Evolutionary conservation across 2,888 invertebrate species (phyloP).

Genomic region (Plagodis dolabraria): DNA sequence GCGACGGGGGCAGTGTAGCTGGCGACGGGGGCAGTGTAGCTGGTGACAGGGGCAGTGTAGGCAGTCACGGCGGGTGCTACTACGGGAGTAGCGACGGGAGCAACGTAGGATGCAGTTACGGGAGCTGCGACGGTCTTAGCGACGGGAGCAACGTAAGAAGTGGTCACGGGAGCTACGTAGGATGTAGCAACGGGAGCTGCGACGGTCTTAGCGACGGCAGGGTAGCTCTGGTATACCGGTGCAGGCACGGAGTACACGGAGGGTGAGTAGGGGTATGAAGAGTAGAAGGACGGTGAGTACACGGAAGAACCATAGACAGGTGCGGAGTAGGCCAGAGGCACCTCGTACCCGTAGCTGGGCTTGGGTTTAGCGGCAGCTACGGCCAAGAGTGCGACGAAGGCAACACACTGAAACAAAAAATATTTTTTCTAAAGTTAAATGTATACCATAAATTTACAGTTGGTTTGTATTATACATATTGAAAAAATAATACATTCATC

Average conservation of each 20-base stretch:
- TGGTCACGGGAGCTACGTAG: not conserved
- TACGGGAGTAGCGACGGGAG: slow-evolving; percentile 3
- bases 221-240: slow-evolving; percentile 12
- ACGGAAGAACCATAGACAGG: slow-evolving; percentile 16
- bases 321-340: slow-evolving; percentile 6
- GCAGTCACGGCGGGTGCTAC: slow-evolving; percentile 1
- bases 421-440: too few species aligned
- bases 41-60: not conserved
- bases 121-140: slow-evolving; percentile 18
- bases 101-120: slow-evolving; percentile 3
- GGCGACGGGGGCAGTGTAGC: slow-evolving; percentile 30
- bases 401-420: slow-evolving; percentile 36
- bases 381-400: slow-evolving; percentile 37
- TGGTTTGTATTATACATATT: too few species aligned
- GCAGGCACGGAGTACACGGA: slow-evolving; percentile 21
- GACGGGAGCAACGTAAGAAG: slow-evolving; percentile 11
- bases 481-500: too few species aligned
- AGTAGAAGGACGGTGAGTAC: slow-evolving; percentile 15
- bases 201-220: not conserved
- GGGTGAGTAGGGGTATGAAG: slow-evolving; percentile 17
- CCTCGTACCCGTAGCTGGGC: slow-evolving; percentile 22
- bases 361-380: slow-evolving; percentile 39
- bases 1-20: slow-evolving; percentile 16
- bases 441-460: too few species aligned
- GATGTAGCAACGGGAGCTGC: not conserved